These are phyloP conservation scores for Vanacampus margaritifer DNA, from an alignment of 2,113 vertebrate genomes.

Conservation along the genomic window DNA sequence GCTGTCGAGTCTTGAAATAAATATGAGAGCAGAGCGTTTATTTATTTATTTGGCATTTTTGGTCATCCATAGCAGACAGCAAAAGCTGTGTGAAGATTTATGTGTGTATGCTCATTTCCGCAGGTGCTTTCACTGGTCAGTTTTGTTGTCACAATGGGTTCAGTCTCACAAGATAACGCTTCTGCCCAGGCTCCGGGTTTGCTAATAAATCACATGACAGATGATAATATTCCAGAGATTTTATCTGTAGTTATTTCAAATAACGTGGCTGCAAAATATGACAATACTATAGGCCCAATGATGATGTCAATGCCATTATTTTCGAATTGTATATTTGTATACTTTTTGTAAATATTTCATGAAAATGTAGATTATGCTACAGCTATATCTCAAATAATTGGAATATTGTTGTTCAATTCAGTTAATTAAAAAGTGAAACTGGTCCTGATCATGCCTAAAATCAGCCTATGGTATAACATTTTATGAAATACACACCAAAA, in stretches of 20 bases:
- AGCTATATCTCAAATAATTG: neutral
- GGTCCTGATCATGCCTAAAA: conserved; percentile 22
- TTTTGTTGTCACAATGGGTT: conserved; percentile 21
- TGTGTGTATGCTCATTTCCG: conserved; percentile 42
- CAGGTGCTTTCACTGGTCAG: conserved; percentile 14
- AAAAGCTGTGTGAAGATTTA: conserved; percentile 6
- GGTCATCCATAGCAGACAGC: too few relatives aligned
- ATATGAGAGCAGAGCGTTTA: too few relatives aligned
- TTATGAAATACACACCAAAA: conserved; percentile 32
- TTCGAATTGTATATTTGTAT: neutral
- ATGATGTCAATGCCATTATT: neutral
- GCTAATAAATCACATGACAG: conserved; percentile 15
- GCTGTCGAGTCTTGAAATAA: neutral
- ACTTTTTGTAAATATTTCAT: neutral
- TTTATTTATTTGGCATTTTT: too few relatives aligned
- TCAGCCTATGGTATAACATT: conserved; percentile 18
- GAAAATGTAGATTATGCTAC: neutral
- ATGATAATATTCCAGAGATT: conserved; percentile 8
- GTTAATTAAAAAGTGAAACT: neutral
- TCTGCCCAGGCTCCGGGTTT: conserved; percentile 30
- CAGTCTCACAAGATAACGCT: conserved; percentile 28
- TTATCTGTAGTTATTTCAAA: conserved; percentile 5
- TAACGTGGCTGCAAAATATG: neutral
- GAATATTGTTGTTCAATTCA: too few relatives aligned
- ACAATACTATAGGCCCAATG: neutral